These are phyloP conservation scores for Thysanoteuthis rhombus DNA, from an alignment of 2,888 invertebrate genomes.

Conservation along the genomic window DNA sequence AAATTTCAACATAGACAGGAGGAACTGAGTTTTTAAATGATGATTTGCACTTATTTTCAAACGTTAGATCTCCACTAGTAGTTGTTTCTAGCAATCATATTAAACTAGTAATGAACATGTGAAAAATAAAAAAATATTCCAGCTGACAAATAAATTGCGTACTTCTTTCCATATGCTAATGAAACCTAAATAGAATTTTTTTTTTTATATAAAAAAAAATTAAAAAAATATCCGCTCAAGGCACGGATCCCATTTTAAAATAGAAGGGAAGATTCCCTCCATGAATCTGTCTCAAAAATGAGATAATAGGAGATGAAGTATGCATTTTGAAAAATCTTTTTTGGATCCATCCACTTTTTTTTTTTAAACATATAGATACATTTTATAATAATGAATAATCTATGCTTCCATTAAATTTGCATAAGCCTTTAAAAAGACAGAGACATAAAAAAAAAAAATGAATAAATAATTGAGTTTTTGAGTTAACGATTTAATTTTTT, in stretches of 20 bases:
- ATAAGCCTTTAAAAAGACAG: not conserved
- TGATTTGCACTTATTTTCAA: constrained; percentile 12
- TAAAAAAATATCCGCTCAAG: not conserved
- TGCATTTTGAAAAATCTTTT: not conserved
- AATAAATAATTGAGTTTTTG: not conserved
- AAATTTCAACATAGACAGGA: not conserved
- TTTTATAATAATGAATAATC: not conserved
- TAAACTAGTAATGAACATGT: not conserved
- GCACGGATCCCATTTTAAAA: not conserved
- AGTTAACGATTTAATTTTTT: not conserved
- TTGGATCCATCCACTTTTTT: not conserved
- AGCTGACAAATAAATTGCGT: not conserved
- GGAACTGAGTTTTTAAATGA: too few species aligned
- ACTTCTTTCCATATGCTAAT: not conserved
- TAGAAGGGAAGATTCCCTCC: not conserved
- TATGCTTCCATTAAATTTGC: not conserved
- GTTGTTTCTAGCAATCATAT: not conserved
- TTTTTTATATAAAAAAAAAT: too few species aligned
- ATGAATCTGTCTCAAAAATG: constrained; percentile 12
- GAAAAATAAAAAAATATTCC: not conserved
- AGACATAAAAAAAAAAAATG: not conserved
- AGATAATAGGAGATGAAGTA: not conserved
- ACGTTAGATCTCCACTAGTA: not conserved
- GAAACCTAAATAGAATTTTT: not conserved
- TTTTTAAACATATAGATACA: not conserved